A percentile compares a stretch with the other conserved stretches of the same genome.
Conservation (phyloP, 2,888 invertebrate genomes). For the Chromoteleia sp. region DNA sequence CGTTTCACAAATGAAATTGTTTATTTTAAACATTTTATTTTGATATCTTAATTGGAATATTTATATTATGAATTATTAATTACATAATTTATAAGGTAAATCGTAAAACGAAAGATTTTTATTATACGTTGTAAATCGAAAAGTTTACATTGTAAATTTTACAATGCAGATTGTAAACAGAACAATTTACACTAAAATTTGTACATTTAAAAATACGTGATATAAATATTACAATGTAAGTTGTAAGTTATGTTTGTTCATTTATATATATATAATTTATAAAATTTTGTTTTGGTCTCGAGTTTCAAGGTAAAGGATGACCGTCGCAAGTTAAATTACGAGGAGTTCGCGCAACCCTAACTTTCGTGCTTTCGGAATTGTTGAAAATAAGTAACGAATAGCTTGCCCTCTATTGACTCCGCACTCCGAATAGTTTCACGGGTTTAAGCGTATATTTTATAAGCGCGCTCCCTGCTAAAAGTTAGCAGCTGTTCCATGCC, state of each 20-base stretch:
- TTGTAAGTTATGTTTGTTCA: neutral
- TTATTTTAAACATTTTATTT: too few relatives aligned
- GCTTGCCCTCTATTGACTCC: conserved; percentile 54
- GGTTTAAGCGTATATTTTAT: conserved; percentile 56
- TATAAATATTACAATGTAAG: too few relatives aligned
- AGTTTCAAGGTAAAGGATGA: conserved; percentile 20
- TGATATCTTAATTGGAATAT: too few relatives aligned
- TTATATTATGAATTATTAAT: too few relatives aligned
- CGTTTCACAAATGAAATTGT: too few relatives aligned
- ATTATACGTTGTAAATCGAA: too few relatives aligned
- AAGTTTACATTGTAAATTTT: too few relatives aligned
- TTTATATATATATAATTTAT: too few relatives aligned
- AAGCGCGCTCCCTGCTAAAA: conserved; percentile 58
- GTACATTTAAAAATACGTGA: too few relatives aligned
- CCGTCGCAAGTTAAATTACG: conserved; percentile 37
- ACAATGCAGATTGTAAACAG: neutral
- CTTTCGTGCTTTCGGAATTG: conserved; percentile 45
- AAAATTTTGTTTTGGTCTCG: conserved; percentile 5
- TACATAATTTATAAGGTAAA: too few relatives aligned
- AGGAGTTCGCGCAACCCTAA: conserved; percentile 14
- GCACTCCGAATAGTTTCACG: conserved; percentile 51
- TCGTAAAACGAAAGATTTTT: too few relatives aligned
- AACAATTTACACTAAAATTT: neutral
- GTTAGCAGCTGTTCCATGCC: conserved; percentile 64
- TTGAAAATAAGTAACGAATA: conserved; percentile 55